Evolutionary conservation across 2,888 invertebrate species (phyloP).

Genomic region (Corythucha ciliata): DNA sequence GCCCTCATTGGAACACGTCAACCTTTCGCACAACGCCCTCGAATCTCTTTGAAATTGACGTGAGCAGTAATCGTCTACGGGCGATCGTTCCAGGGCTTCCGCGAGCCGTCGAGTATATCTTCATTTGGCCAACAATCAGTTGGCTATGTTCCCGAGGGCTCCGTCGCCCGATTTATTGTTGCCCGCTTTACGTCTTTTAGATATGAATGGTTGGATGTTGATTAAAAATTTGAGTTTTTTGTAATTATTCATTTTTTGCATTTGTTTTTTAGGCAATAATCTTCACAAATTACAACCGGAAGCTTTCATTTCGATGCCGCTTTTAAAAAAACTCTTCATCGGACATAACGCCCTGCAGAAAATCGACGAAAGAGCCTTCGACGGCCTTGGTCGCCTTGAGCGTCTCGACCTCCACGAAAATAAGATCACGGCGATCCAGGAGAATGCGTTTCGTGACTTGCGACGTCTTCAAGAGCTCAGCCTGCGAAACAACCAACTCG

Average conservation of each 20-base stretch:
- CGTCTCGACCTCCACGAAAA: constrained; percentile 66
- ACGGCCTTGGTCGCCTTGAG: constrained; percentile 60
- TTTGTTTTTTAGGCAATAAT: constrained; percentile 52
- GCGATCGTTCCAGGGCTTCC: constrained; percentile 63
- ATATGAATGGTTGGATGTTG: constrained; percentile 50
- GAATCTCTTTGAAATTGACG: constrained; percentile 68
- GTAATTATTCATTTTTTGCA: no score
- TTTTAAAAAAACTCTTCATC: constrained; percentile 58
- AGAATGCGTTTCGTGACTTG: constrained; percentile 37
- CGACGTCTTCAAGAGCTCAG: constrained; percentile 50
- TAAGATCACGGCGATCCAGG: constrained; percentile 58
- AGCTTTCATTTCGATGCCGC: constrained; percentile 55
- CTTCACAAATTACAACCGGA: constrained; percentile 59
- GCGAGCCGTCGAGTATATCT: constrained; percentile 64
- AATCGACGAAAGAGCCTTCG: constrained; percentile 58
- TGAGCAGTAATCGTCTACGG: constrained; percentile 57
- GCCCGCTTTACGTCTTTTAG: constrained; percentile 61
- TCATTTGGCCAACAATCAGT: constrained; percentile 60
- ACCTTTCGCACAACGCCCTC: constrained; percentile 68
- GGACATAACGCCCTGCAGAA: constrained; percentile 62
- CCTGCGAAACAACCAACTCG: constrained; percentile 65
- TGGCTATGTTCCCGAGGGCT: constrained; percentile 53
- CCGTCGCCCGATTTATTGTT: constrained; percentile 61
- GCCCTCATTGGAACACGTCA: constrained; percentile 64
- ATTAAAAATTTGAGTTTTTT: background rate